These are phyloP conservation scores for Cataglyphis albicans DNA, from an alignment of 2,888 invertebrate species.

Conservation along the genomic window DNA sequence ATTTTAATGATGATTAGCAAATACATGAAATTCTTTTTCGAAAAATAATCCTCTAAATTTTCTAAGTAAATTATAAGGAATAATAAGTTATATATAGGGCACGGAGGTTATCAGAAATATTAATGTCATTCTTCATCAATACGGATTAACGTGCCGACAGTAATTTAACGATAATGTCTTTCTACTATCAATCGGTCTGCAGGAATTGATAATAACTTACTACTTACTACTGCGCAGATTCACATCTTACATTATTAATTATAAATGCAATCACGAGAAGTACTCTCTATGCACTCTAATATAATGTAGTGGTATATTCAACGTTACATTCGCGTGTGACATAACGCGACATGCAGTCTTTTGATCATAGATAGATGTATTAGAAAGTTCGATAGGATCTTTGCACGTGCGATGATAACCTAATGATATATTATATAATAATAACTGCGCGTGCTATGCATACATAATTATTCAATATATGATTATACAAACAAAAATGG, in stretches of 20 bases:
- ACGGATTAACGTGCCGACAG: neutral
- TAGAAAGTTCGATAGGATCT: slow-evolving; percentile 47
- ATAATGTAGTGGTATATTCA: neutral
- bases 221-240: neutral
- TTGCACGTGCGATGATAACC: neutral
- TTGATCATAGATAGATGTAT: slow-evolving; percentile 27
- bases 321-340: slow-evolving; percentile 18
- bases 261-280: neutral
- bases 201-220: neutral
- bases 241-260: slow-evolving; percentile 10
- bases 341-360: slow-evolving; percentile 23
- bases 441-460: slow-evolving; percentile 11
- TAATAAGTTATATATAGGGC: neutral
- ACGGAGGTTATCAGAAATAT: neutral
- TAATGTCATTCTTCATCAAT: neutral
- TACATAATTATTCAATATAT: slow-evolving; percentile 17
- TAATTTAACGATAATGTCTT: neutral
- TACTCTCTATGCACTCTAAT: neutral
- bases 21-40: neutral
- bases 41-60: neutral
- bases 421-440: slow-evolving; percentile 25
- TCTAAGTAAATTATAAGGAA: neutral
- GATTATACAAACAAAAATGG: neutral
- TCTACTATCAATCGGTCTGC: neutral
- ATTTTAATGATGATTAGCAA: neutral